phyloP scores from a whole-genome alignment of 64 coral and sea anemone species.

The Stichodactyla helianthus region DNA sequence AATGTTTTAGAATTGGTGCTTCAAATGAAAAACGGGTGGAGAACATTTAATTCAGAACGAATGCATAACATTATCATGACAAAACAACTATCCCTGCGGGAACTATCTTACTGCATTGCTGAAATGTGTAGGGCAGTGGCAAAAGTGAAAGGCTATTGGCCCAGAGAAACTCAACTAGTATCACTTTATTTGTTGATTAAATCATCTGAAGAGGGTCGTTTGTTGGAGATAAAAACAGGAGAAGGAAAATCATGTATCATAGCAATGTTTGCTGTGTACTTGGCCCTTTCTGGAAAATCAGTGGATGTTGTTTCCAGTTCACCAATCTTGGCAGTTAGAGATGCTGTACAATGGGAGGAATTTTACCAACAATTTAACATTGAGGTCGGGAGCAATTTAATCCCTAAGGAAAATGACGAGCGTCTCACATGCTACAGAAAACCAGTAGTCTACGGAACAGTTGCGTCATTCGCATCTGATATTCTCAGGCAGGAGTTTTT shows the following conservation, averaged over 20 bases:
- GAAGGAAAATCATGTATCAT: conserved; percentile 36
- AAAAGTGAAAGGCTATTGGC: not conserved
- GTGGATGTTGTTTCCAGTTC: conserved; percentile 28
- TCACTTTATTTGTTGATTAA: conserved; percentile 14
- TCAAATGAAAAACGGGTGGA: no score
- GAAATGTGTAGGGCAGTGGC: not conserved
- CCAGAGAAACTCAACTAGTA: conserved; percentile 27
- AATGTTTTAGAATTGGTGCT: no score
- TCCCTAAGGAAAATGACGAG: conserved; percentile 20
- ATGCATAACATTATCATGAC: not conserved
- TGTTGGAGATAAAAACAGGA: conserved; percentile 32
- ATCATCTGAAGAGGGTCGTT: not conserved
- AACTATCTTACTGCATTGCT: not conserved
- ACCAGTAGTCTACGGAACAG: conserved; percentile 26
- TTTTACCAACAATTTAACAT: not conserved
- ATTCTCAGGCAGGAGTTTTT: conserved; percentile 25
- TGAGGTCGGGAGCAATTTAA: conserved; percentile 12
- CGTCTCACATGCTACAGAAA: conserved; percentile 24
- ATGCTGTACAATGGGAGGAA: not conserved
- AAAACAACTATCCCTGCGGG: not conserved
- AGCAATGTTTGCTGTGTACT: conserved; percentile 27
- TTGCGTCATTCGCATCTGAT: conserved; percentile 21
- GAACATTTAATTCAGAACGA: no score
- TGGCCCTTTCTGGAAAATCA: conserved; percentile 9
- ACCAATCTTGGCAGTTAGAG: conserved; percentile 24